phyloP scores from a whole-genome alignment of 2,113 vertebrate genomes.

The Crotophaga sulcirostris region DNA sequence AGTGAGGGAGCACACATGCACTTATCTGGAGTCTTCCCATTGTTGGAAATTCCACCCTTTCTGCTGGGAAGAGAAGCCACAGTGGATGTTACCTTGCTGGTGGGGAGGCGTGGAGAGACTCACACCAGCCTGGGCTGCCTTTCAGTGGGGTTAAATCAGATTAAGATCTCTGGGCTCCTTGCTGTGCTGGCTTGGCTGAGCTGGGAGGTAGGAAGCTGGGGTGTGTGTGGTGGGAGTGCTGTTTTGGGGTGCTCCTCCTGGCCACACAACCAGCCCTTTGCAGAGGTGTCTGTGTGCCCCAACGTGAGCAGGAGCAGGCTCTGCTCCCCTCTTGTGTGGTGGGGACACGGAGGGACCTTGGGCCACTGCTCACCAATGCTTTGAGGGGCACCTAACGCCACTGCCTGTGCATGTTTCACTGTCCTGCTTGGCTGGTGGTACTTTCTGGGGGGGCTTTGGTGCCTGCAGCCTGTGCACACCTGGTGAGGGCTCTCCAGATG shows the following conservation, averaged over 20 bases:
- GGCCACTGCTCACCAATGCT: neutral
- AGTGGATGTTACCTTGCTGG: accelerated
- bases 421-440: neutral
- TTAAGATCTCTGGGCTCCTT: neutral
- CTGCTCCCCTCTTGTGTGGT: accelerated
- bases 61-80: neutral
- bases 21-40: neutral
- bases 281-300: neutral
- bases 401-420: neutral
- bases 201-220: neutral
- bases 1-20: neutral
- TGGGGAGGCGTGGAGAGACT: neutral
- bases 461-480: neutral
- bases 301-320: neutral
- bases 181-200: accelerated
- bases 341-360: neutral
- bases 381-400: neutral
- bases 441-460: neutral
- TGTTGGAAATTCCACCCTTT: too few relatives aligned
- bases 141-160: neutral
- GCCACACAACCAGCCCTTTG: accelerated
- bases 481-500: neutral
- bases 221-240: accelerated
- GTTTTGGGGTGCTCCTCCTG: accelerated
- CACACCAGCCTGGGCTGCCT: neutral